Base-by-base conservation (phyloP, 2,797 vertebrate species). In the Sciurus vulgaris region DNA sequence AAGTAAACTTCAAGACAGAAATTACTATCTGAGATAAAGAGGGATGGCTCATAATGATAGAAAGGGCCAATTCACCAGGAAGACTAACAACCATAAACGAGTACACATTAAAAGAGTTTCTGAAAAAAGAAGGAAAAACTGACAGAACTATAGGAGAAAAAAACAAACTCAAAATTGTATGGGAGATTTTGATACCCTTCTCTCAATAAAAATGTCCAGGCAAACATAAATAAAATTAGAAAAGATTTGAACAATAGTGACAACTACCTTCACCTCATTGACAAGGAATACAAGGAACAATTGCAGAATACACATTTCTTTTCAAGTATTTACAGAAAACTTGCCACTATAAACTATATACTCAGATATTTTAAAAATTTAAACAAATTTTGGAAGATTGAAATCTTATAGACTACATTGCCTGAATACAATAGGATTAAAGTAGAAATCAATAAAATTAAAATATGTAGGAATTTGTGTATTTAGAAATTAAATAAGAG, bases 391-490 rank as follows among this genome's bases (percentile, higher is more conserved):
- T n/a, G 5, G 51, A 54, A 54, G 69, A 49, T 33, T 54, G 28
- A 76, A 76, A 78, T 59, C 38, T 70, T 49, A 72, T 10, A 86
- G 38, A 69, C 11, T 20, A 44, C 13, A 72, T 79, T 87, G 24
- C 51, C 63, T 35, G 51, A 93, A 79, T 28, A 72, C 9, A 61
- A 33, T 26, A 41, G 30, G 69, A 77, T 77, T 54, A n/a, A 78
- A 30, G 18, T 86, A 78, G 30, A 65, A 84, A 91, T 38, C 51
- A 74, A 84, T 41, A 65, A 86, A 85, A 85, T 76, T 74, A 74
- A 54, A 61, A 67, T 26, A 54, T n/a, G 56, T 83, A 74, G 51
- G 88, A 20, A 14, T 41, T 81, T 24, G n/a, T 20, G 70, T 59
- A 72, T 20, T 81, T 72, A n/a, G 54, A 70, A 61, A 72, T 59